phyloP scores from a whole-genome alignment of 2,888 invertebrate species.

The Brenthis ino region DNA sequence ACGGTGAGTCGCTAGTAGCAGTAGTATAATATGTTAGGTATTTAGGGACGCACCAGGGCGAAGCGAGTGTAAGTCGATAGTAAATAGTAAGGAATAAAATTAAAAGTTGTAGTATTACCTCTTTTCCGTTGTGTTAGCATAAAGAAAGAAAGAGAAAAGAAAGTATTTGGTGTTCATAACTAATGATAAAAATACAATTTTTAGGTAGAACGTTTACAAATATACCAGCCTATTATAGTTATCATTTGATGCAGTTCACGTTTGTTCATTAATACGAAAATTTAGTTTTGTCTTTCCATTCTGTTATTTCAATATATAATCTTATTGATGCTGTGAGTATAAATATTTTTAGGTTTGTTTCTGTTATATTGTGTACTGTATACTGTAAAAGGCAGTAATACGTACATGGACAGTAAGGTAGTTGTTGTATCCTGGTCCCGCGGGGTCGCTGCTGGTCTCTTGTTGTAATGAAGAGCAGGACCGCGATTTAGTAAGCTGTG shows the following conservation, averaged over 20 bases:
- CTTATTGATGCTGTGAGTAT: too few species aligned
- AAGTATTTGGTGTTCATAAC: background rate
- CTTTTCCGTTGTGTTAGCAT: conserved; percentile 9
- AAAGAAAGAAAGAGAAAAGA: background rate
- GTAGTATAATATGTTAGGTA: too few species aligned
- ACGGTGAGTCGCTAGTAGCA: too few species aligned
- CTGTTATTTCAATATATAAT: too few species aligned
- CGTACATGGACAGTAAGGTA: conserved; percentile 89
- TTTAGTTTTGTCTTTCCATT: too few species aligned
- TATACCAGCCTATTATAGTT: too few species aligned
- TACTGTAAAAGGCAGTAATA: conserved; percentile 28
- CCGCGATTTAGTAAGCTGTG: conserved; percentile 85
- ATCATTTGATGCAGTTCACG: too few species aligned
- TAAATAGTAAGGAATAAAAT: background rate
- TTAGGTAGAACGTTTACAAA: too few species aligned
- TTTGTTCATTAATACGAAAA: too few species aligned
- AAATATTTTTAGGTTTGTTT: background rate
- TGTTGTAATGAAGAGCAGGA: conserved; percentile 88
- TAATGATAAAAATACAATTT: background rate
- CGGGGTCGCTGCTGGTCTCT: conserved; percentile 78
- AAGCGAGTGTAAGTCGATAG: too few species aligned
- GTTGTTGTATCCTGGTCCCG: conserved; percentile 84
- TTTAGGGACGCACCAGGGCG: too few species aligned
- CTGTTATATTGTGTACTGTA: background rate
- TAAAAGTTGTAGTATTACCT: conserved; percentile 1